A percentile compares a stretch with the other conserved stretches of the same genome.
phyloP scores from a whole-genome alignment of 2,797 vertebrate species.

The Coilia nasus region DNA sequence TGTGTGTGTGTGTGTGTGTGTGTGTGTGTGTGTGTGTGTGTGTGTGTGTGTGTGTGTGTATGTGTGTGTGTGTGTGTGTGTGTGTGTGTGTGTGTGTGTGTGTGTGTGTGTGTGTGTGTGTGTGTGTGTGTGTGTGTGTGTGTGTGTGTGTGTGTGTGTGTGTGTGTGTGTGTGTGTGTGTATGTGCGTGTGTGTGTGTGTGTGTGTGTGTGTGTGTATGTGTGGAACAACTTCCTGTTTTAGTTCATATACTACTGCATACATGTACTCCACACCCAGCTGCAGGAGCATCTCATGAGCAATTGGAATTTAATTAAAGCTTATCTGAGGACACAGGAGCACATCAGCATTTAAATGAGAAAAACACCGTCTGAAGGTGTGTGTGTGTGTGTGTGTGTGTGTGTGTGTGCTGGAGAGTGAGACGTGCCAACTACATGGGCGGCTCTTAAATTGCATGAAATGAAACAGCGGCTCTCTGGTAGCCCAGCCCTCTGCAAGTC shows the following conservation, averaged over 20 bases:
- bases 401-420: neutral
- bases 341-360: constrained; percentile 47
- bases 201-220: no score
- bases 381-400: neutral
- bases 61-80: no score
- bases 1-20: no score
- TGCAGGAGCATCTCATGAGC: constrained; percentile 35
- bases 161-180: no score
- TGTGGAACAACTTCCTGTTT: neutral
- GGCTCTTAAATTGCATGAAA: constrained; percentile 37
- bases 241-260: neutral
- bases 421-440: constrained; percentile 36
- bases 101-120: no score
- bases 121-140: no score
- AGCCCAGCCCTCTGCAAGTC: neutral
- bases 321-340: neutral
- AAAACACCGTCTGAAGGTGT: constrained; percentile 23
- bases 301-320: constrained; percentile 39
- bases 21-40: no score
- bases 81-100: no score
- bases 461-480: constrained; percentile 23
- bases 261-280: neutral
- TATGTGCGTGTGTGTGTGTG: no score
- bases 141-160: no score
- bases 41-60: no score